Conservation (phyloP, 2,888 invertebrate species). For the Perdita meconis region DNA sequence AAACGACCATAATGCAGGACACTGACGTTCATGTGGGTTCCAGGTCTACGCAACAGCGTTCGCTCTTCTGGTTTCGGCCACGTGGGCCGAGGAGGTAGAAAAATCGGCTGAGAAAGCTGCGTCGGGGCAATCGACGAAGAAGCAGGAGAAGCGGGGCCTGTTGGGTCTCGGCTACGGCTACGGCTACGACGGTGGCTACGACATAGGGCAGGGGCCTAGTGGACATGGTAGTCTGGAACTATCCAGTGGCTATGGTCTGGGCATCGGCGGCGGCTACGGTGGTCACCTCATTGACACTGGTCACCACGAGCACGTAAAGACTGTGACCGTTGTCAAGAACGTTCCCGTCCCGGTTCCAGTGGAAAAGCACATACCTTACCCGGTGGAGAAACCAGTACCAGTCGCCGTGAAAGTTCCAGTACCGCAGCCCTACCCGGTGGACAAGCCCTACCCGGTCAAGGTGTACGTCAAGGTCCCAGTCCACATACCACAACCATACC, state of each 20-base stretch:
- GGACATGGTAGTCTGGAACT: slow-evolving; percentile 69
- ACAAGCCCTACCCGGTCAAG: slow-evolving; percentile 90
- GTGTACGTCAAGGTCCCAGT: slow-evolving; percentile 92
- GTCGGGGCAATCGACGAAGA: slow-evolving; percentile 85
- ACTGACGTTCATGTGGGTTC: slow-evolving; percentile 62
- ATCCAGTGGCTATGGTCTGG: slow-evolving; percentile 83
- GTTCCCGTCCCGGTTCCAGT: slow-evolving; percentile 84
- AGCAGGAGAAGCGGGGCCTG: slow-evolving; percentile 93
- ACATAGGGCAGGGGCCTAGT: slow-evolving; percentile 86
- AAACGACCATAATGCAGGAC: background rate
- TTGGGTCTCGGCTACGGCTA: slow-evolving; percentile 92
- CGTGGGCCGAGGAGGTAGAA: slow-evolving; percentile 87
- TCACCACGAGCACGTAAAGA: slow-evolving; percentile 86
- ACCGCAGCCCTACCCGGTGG: slow-evolving; percentile 90
- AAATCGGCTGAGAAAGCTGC: slow-evolving; percentile 84
- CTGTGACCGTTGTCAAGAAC: slow-evolving; percentile 88
- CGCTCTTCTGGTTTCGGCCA: slow-evolving; percentile 89
- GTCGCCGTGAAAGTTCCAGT: slow-evolving; percentile 87
- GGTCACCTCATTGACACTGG: slow-evolving; percentile 84
- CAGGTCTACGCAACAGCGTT: slow-evolving; percentile 91
- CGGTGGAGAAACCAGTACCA: slow-evolving; percentile 89
- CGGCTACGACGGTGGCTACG: slow-evolving; percentile 91
- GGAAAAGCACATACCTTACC: slow-evolving; percentile 85
- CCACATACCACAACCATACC: slow-evolving; percentile 91
- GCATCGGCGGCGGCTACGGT: slow-evolving; percentile 82